phyloP scores from a whole-genome alignment of 2,888 invertebrate species.

The Dusona sp. region DNA sequence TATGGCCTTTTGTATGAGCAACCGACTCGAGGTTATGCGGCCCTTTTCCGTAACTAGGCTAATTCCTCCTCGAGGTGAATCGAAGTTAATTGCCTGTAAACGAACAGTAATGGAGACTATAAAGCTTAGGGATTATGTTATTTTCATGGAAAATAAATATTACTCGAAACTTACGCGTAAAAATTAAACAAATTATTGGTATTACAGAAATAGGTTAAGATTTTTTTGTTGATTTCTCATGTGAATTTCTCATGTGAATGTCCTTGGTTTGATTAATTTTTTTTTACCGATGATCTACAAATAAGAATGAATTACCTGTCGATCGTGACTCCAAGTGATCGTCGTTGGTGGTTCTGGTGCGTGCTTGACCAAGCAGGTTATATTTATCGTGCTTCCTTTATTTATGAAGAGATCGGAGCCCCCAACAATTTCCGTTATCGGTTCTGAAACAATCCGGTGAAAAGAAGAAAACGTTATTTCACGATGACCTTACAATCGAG shows the following conservation, averaged over 20 bases:
- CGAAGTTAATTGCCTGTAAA: slow-evolving; percentile 93
- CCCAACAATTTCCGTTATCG: slow-evolving; percentile 92
- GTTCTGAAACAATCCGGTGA: slow-evolving; percentile 86
- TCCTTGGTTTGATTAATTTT: background rate
- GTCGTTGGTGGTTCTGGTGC: slow-evolving; percentile 93
- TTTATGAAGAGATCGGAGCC: slow-evolving; percentile 93
- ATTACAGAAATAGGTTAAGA: background rate
- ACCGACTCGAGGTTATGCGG: slow-evolving; percentile 92
- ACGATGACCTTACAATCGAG: slow-evolving; percentile 33
- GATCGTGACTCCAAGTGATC: slow-evolving; percentile 93
- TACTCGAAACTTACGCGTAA: background rate
- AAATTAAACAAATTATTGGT: background rate
- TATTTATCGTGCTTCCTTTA: slow-evolving; percentile 93
- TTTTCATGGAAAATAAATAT: background rate
- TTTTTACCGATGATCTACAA: background rate
- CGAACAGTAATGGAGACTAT: slow-evolving; percentile 63
- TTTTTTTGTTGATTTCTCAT: background rate
- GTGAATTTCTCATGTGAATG: background rate
- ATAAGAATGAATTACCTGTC: slow-evolving; percentile 83
- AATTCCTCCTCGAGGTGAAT: slow-evolving; percentile 95
- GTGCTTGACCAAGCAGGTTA: slow-evolving; percentile 92
- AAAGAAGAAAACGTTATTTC: slow-evolving; percentile 40
- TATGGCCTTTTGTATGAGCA: slow-evolving; percentile 93
- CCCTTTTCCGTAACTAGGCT: slow-evolving; percentile 95
- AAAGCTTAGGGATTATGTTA: background rate